Conservation (phyloP, 2,888 invertebrate species). For the Lepidochrysops patricia region DNA sequence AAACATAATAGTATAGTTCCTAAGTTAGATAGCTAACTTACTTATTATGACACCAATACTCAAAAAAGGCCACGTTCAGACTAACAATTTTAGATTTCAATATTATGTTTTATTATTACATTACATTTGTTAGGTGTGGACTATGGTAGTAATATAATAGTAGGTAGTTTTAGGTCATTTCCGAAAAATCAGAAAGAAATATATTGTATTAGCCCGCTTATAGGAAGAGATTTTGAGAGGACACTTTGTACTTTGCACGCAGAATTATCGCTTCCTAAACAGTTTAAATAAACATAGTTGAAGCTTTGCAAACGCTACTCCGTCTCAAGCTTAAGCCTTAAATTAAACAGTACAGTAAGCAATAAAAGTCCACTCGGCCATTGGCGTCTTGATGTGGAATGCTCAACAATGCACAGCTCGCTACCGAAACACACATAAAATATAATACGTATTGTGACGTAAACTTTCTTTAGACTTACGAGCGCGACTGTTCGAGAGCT, state of each 20-base stretch:
- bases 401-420: conserved; percentile 19
- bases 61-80: neutral
- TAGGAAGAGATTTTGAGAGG: too few relatives aligned
- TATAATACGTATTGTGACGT: neutral
- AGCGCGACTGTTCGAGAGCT: neutral
- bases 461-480: conserved; percentile 2
- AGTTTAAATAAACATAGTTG: too few relatives aligned
- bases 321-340: conserved; percentile 18
- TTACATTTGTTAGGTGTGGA: too few relatives aligned
- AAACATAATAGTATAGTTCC: neutral
- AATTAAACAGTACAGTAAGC: conserved; percentile 34
- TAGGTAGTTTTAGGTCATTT: too few relatives aligned
- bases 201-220: too few relatives aligned
- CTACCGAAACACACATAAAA: conserved; percentile 6
- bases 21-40: neutral
- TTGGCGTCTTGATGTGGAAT: conserved; percentile 40
- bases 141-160: too few relatives aligned
- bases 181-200: too few relatives aligned
- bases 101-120: too few relatives aligned
- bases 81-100: too few relatives aligned
- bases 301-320: neutral
- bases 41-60: conserved; percentile 28
- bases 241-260: too few relatives aligned
- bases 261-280: too few relatives aligned
- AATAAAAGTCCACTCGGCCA: conserved; percentile 36